These are phyloP conservation scores for Habrosyne pyritoides DNA, from an alignment of 2,888 invertebrate genomes.

Conservation along the genomic window DNA sequence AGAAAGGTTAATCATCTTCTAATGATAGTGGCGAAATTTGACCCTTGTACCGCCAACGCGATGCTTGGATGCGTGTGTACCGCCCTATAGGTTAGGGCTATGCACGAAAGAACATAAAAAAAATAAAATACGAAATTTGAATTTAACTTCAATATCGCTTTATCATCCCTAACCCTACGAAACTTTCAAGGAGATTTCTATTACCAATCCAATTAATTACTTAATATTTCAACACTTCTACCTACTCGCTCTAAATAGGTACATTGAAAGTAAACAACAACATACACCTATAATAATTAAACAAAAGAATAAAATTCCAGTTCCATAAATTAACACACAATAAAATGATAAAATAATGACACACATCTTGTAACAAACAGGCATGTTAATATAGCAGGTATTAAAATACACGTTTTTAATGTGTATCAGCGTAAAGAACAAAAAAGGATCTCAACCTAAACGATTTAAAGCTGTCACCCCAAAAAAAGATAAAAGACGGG, in stretches of 20 bases:
- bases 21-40: conserved; percentile 69
- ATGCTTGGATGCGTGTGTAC: conserved; percentile 13
- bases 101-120: background rate
- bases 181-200: too few relatives aligned
- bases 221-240: too few relatives aligned
- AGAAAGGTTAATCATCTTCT: conserved; percentile 79
- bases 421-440: conserved; percentile 12
- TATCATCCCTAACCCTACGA: too few relatives aligned
- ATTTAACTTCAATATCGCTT: too few relatives aligned
- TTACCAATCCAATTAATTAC: too few relatives aligned
- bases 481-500: conserved; percentile 48
- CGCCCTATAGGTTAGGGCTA: conserved; percentile 16
- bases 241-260: too few relatives aligned
- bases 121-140: background rate
- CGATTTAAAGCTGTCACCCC: conserved; percentile 51
- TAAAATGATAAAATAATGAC: conserved; percentile 4
- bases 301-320: background rate
- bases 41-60: conserved; percentile 19
- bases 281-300: background rate
- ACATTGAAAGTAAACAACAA: background rate
- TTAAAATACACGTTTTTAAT: conserved; percentile 8
- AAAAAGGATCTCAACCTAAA: conserved; percentile 37
- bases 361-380: background rate
- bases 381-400: conserved; percentile 3
- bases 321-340: conserved; percentile 3